Conservation (phyloP, 2,888 invertebrate species). For the Heliconius hortense region DNA sequence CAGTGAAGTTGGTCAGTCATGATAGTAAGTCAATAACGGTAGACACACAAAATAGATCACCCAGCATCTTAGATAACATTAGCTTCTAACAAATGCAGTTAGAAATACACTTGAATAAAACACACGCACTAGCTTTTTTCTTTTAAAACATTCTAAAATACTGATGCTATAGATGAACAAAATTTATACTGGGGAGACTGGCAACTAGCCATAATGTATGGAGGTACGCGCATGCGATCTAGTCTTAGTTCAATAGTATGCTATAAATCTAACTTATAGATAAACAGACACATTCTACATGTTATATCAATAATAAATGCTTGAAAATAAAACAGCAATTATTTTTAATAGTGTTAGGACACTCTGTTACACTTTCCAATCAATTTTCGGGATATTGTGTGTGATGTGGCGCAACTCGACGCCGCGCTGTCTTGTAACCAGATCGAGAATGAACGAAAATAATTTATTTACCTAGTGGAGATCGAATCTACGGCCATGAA, state of each 20-base stretch:
- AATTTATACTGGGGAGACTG: slow-evolving; percentile 9
- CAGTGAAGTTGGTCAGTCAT: neutral
- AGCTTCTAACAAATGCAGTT: neutral
- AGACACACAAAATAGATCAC: neutral
- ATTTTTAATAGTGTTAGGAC: too few species aligned
- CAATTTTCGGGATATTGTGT: too few species aligned
- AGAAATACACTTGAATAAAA: neutral
- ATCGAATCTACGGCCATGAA: too few species aligned
- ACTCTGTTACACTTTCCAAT: too few species aligned
- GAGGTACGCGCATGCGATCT: slow-evolving; percentile 18
- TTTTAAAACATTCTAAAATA: neutral
- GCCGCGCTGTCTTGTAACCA: too few species aligned
- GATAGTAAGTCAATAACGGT: neutral
- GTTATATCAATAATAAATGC: neutral
- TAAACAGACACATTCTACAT: neutral
- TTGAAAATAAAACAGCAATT: neutral
- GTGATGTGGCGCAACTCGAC: too few species aligned
- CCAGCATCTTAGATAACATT: neutral
- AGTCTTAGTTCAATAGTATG: neutral
- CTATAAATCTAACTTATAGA: neutral
- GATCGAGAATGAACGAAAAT: too few species aligned
- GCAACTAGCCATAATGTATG: slow-evolving; percentile 11
- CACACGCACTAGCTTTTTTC: neutral
- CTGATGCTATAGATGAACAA: neutral
- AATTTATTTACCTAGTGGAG: too few species aligned